Conservation (phyloP, 1,140 invertebrate species). For the Apis laboriosa region DNA sequence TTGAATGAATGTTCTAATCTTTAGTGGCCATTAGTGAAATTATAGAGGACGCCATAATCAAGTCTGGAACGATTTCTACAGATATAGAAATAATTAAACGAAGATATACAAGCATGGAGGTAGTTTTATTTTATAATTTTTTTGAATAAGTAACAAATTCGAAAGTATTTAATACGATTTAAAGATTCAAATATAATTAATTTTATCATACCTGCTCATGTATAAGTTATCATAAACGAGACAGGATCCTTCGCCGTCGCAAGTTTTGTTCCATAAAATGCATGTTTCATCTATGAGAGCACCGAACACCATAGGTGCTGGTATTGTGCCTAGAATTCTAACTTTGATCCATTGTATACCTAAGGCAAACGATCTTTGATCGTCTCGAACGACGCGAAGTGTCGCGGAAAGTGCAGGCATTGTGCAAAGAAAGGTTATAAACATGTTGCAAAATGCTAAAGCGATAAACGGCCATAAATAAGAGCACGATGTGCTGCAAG, state of each 20-base stretch:
- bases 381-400: constrained; percentile 89
- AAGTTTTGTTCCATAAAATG: constrained; percentile 87
- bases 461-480: constrained; percentile 85
- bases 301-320: constrained; percentile 92
- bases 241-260: constrained; percentile 84
- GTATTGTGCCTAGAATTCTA: constrained; percentile 90
- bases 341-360: constrained; percentile 94
- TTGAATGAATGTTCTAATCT: no score
- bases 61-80: no score
- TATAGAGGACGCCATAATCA: no score
- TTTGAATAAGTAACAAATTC: no score
- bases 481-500: constrained; percentile 84
- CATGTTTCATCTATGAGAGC: constrained; percentile 91
- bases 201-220: constrained; percentile 82
- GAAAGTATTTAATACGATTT: neutral
- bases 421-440: constrained; percentile 88
- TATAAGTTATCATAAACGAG: constrained; percentile 86
- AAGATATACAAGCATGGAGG: neutral
- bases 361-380: constrained; percentile 91
- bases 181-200: neutral
- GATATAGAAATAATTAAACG: no score
- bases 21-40: no score
- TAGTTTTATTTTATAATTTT: no score
- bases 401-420: constrained; percentile 90
- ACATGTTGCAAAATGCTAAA: constrained; percentile 87